Percentiles rank a stretch among this genome's conserved stretches.
Conservation (phyloP, 1,140 invertebrate species). For the Hermetia illucens region DNA sequence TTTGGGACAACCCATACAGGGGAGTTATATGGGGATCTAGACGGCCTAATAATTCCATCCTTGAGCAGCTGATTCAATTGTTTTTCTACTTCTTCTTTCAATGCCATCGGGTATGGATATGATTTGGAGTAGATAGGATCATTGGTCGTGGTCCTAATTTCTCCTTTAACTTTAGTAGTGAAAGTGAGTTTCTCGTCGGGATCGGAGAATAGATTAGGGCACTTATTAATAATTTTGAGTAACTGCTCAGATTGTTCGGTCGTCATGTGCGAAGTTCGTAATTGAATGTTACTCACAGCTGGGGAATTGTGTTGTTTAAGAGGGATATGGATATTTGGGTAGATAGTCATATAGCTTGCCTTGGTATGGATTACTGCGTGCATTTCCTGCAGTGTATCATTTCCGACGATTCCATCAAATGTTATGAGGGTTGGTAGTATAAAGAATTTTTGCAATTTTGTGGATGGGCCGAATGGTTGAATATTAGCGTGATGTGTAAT, state of each 20-base stretch:
- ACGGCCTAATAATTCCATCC: constrained; percentile 16
- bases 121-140: constrained; percentile 9
- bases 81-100: constrained; percentile 13
- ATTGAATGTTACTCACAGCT: constrained; percentile 2
- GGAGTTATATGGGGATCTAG: constrained; percentile 6
- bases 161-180: constrained; percentile 5
- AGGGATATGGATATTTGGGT: not conserved
- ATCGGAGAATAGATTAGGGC: constrained; percentile 4
- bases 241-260: constrained; percentile 1
- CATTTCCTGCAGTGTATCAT: constrained; percentile 6
- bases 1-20: constrained; percentile 10
- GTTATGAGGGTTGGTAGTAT: constrained; percentile 2
- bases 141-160: constrained; percentile 6
- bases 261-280: not conserved
- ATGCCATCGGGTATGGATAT: constrained; percentile 12
- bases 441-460: constrained; percentile 2
- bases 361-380: constrained; percentile 4
- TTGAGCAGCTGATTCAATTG: constrained; percentile 17
- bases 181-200: constrained; percentile 1
- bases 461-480: not conserved
- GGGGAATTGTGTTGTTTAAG: constrained; percentile 1
- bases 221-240: constrained; percentile 1
- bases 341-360: constrained; percentile 1
- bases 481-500: constrained; percentile 3
- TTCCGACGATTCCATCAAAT: constrained; percentile 5